Evolutionary conservation across 2,113 vertebrate species (phyloP).

Genomic region (Corydoras maculifer): DNA sequence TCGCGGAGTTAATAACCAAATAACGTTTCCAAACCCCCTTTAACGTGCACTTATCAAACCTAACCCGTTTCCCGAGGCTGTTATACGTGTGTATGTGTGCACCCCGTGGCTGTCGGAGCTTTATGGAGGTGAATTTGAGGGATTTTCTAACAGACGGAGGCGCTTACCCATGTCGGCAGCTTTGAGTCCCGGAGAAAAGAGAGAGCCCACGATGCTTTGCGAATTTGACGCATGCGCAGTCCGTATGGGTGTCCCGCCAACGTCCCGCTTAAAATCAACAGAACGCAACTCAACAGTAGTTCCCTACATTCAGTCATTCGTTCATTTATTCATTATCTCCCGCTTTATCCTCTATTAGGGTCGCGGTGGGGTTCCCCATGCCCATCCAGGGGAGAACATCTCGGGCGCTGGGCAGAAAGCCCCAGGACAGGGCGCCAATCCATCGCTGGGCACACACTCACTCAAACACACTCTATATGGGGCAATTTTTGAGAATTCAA

Average conservation of each 20-base stretch:
- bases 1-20: neutral
- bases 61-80: too few relatives aligned
- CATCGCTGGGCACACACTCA: too few relatives aligned
- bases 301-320: neutral
- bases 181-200: slow-evolving; percentile 67
- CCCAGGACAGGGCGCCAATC: too few relatives aligned
- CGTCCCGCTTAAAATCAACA: slow-evolving; percentile 48
- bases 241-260: slow-evolving; percentile 26
- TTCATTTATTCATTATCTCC: too few relatives aligned
- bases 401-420: too few relatives aligned
- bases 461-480: too few relatives aligned
- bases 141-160: slow-evolving; percentile 1
- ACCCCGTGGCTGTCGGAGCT: too few relatives aligned
- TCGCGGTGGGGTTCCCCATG: too few relatives aligned
- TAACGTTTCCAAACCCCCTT: neutral
- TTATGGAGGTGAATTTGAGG: neutral
- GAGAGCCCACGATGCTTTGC: slow-evolving; percentile 63
- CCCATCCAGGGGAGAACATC: too few relatives aligned
- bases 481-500: too few relatives aligned
- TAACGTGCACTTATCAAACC: neutral
- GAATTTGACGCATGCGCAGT: slow-evolving; percentile 51
- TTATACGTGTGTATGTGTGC: too few relatives aligned
- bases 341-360: too few relatives aligned
- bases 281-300: neutral
- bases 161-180: slow-evolving; percentile 68